These are phyloP conservation scores for Nesogale talazaci DNA, from an alignment of 2,113 vertebrate genomes.

Conservation along the genomic window DNA sequence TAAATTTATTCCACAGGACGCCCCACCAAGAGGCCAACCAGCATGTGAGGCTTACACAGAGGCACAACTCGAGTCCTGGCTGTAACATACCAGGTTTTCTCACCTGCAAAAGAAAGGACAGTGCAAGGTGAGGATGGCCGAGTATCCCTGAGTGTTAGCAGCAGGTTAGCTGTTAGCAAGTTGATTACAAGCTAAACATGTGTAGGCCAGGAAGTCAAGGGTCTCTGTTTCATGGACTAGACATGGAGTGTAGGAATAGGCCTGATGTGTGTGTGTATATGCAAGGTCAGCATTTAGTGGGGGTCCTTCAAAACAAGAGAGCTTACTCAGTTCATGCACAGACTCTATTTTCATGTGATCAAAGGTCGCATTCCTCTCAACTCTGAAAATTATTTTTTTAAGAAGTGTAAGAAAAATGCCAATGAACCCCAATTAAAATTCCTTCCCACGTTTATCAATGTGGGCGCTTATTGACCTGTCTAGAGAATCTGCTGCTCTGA, in stretches of 20 bases:
- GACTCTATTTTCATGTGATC: neutral
- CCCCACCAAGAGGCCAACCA: too few relatives aligned
- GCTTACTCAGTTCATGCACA: neutral
- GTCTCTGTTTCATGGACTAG: neutral
- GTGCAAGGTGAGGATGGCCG: too few relatives aligned
- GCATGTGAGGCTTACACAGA: neutral
- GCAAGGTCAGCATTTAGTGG: too few relatives aligned
- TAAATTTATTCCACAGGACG: too few relatives aligned
- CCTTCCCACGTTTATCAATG: neutral
- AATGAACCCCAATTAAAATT: slow-evolving; percentile 49
- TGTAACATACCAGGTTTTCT: neutral
- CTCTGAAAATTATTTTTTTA: neutral
- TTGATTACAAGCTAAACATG: neutral
- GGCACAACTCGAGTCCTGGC: neutral
- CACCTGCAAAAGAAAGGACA: neutral
- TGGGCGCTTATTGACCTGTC: neutral
- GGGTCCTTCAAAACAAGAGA: neutral
- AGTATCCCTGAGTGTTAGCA: neutral
- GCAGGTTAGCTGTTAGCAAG: neutral
- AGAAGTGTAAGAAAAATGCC: slow-evolving; percentile 41
- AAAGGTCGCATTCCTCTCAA: neutral
- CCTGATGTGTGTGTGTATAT: rapidly evolving
- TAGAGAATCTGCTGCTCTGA: neutral
- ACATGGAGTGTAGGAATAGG: neutral
- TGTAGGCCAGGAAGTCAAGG: too few relatives aligned